Evolutionary conservation across 2,888 invertebrate genomes (phyloP).

Genomic region (Stenotaenia linearis): DNA sequence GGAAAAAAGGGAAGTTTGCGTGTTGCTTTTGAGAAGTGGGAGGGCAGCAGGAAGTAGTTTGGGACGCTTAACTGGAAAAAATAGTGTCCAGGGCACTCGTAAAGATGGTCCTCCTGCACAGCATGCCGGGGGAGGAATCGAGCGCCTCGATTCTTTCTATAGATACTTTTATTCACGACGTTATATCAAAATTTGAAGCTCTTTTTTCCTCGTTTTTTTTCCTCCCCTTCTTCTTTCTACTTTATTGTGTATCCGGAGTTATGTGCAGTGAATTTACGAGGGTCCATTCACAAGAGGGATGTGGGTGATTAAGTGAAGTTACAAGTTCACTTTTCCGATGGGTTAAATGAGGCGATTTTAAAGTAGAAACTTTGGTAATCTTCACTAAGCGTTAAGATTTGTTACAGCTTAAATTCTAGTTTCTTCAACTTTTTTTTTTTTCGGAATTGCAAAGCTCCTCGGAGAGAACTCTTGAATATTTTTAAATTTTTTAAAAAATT

Average conservation of each 20-base stretch:
- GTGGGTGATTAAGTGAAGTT: background rate
- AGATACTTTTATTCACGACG: background rate
- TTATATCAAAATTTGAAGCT: background rate
- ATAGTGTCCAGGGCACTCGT: conserved; percentile 3
- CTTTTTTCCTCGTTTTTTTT: background rate
- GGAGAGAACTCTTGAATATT: no score
- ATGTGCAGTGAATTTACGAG: background rate
- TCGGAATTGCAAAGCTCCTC: no score
- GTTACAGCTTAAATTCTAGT: no score
- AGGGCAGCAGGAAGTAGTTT: background rate
- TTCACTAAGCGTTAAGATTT: no score
- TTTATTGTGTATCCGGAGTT: background rate
- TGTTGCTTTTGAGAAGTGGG: background rate
- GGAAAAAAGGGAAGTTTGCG: background rate
- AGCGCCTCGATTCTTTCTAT: background rate
- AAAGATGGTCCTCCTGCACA: background rate
- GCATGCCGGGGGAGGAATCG: background rate
- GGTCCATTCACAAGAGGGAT: background rate
- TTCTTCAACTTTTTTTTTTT: no score
- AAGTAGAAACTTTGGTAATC: background rate
- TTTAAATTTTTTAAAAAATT: no score
- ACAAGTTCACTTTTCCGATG: background rate
- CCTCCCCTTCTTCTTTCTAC: background rate
- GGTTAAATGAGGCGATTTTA: background rate
- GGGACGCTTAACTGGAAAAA: background rate